Evolutionary conservation across 1,140 invertebrate genomes (phyloP).

Genomic region (Portunus trituberculatus): DNA sequence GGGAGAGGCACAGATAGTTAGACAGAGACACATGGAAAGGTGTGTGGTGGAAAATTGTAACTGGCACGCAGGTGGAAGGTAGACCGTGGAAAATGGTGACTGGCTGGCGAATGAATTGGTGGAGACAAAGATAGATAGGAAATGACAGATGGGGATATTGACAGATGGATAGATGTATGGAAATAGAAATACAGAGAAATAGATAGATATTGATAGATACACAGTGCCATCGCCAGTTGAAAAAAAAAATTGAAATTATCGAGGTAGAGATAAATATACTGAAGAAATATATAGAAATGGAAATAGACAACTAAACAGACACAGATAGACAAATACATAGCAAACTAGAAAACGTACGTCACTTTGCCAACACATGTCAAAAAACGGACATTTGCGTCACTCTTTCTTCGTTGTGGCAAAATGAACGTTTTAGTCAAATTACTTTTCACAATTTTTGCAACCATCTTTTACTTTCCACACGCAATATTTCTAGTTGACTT

Average conservation of each 20-base stretch:
- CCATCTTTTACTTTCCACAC: neutral
- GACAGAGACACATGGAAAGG: neutral
- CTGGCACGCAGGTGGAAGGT: neutral
- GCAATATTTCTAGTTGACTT: neutral
- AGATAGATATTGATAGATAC: neutral
- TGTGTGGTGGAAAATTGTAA: too few relatives aligned
- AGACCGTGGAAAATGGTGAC: neutral
- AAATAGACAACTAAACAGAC: neutral
- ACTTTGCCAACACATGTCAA: too few relatives aligned
- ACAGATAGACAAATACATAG: neutral
- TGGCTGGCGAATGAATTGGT: too few relatives aligned
- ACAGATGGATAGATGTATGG: neutral
- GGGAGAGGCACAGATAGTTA: neutral
- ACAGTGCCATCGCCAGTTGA: neutral
- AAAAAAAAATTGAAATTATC: neutral
- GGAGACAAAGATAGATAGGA: too few relatives aligned
- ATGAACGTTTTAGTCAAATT: neutral
- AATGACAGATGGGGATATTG: neutral
- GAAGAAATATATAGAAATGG: neutral
- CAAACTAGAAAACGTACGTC: too few relatives aligned
- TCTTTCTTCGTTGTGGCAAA: too few relatives aligned
- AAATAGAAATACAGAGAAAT: neutral
- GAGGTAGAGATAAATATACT: neutral
- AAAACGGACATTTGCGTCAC: too few relatives aligned
- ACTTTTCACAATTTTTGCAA: neutral